phyloP scores from a whole-genome alignment of 2,888 invertebrate genomes.

The Dynastes tityus region DNA sequence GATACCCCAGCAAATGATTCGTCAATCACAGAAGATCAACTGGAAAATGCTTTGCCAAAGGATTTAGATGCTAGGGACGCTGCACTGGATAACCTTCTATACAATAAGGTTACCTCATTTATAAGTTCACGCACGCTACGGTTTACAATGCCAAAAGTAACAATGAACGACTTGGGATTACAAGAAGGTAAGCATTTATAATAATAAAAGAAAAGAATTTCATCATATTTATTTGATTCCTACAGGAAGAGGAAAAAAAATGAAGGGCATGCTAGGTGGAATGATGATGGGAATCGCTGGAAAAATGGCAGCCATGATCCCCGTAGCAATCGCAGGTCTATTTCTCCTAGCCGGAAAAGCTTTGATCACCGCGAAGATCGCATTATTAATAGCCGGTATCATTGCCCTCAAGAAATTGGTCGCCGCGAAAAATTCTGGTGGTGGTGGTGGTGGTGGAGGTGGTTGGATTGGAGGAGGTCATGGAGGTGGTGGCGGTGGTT shows the following conservation, averaged over 20 bases:
- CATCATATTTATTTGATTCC: slow-evolving; percentile 52
- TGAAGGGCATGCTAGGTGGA: slow-evolving; percentile 94
- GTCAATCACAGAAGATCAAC: slow-evolving; percentile 77
- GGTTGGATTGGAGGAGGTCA: slow-evolving; percentile 68
- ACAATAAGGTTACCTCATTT: slow-evolving; percentile 81
- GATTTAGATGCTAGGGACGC: slow-evolving; percentile 79
- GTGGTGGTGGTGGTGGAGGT: slow-evolving; percentile 66
- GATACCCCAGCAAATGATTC: slow-evolving; percentile 62
- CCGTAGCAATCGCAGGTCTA: slow-evolving; percentile 84
- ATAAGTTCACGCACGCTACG: slow-evolving; percentile 85
- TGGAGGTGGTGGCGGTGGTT: slow-evolving; percentile 68
- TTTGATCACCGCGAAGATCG: slow-evolving; percentile 85
- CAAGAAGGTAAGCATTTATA: slow-evolving; percentile 79
- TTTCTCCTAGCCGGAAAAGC: slow-evolving; percentile 90
- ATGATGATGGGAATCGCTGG: slow-evolving; percentile 92
- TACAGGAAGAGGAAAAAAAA: slow-evolving; percentile 83
- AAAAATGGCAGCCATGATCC: slow-evolving; percentile 88
- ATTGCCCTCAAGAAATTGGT: slow-evolving; percentile 88
- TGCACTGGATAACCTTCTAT: slow-evolving; percentile 78
- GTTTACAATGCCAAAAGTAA: slow-evolving; percentile 82
- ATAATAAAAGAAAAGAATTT: not conserved
- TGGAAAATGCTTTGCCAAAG: slow-evolving; percentile 81
- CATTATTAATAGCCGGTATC: slow-evolving; percentile 85
- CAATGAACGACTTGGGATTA: slow-evolving; percentile 79
- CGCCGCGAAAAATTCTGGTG: slow-evolving; percentile 77